Evolutionary conservation across 2,113 vertebrate genomes (phyloP).

Genomic region (Notiomystis cincta): DNA sequence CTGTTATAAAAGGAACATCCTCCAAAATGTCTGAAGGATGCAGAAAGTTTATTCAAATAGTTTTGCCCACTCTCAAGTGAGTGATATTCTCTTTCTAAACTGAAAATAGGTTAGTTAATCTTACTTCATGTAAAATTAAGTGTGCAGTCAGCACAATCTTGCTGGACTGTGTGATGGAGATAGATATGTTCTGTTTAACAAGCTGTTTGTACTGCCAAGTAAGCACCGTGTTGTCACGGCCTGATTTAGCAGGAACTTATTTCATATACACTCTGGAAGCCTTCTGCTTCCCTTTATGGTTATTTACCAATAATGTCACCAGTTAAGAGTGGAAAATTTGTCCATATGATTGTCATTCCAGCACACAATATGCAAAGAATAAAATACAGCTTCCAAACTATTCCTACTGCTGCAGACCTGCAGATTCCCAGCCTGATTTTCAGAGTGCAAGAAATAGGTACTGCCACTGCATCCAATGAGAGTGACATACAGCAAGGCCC

Average conservation of each 20-base stretch:
- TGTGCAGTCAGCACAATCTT: not conserved
- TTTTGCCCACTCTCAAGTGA: not conserved
- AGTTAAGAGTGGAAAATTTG: not conserved
- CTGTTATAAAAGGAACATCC: not conserved
- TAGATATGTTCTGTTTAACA: not conserved
- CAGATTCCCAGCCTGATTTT: not conserved
- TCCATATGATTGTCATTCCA: not conserved
- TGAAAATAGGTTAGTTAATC: not conserved
- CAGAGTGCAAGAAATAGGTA: not conserved
- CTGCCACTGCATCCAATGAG: not conserved
- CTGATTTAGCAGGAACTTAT: slow-evolving; percentile 36
- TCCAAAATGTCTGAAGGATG: not conserved
- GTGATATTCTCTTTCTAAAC: not conserved
- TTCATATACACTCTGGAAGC: slow-evolving; percentile 1
- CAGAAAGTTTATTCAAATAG: not conserved
- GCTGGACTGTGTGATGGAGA: not conserved
- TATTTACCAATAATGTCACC: not conserved
- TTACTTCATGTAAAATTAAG: not conserved
- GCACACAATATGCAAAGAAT: not conserved
- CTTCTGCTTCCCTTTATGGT: slow-evolving; percentile 37
- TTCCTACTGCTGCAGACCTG: not conserved
- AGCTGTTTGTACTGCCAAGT: not conserved
- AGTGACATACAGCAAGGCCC: not conserved
- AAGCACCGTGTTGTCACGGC: not conserved
- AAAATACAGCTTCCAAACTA: not conserved